A percentile compares a stretch with the other conserved stretches of the same genome.
phyloP scores from a whole-genome alignment of 2,113 vertebrate genomes.

The Balaeniceps rex region DNA sequence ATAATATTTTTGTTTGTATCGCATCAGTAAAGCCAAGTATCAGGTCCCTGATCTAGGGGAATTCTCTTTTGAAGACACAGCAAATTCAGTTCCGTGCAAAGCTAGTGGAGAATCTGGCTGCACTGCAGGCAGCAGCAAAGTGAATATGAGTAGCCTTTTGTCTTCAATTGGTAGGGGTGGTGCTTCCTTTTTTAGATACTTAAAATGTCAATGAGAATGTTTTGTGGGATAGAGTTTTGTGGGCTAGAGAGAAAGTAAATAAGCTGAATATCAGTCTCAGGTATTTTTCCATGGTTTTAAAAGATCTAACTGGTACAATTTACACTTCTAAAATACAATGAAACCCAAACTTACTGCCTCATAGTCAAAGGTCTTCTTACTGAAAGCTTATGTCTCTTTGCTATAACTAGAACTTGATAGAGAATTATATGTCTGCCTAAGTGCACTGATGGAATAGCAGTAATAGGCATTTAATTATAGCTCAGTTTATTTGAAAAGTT shows the following conservation, averaged over 20 bases:
- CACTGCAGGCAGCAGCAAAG: background rate
- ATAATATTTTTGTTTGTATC: background rate
- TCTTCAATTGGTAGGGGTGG: background rate
- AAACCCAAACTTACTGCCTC: background rate
- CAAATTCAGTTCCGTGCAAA: background rate
- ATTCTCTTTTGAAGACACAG: background rate
- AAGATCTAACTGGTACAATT: background rate
- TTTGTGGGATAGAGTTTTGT: background rate
- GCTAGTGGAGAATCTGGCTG: background rate
- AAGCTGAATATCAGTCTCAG: background rate
- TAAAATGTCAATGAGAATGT: background rate
- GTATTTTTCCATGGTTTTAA: background rate
- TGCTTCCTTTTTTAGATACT: background rate
- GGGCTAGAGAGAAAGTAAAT: background rate
- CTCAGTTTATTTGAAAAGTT: background rate
- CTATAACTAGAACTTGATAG: background rate
- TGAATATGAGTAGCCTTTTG: background rate
- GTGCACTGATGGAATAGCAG: background rate
- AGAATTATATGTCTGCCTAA: background rate
- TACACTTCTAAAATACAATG: background rate
- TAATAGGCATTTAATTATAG: background rate
- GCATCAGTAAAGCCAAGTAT: background rate
- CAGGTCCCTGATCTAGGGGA: background rate
- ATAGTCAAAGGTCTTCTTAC: background rate
- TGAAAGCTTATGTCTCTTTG: background rate